These are phyloP conservation scores for Cosmopolites sordidus DNA, from an alignment of 2,888 invertebrate genomes.

Conservation along the genomic window DNA sequence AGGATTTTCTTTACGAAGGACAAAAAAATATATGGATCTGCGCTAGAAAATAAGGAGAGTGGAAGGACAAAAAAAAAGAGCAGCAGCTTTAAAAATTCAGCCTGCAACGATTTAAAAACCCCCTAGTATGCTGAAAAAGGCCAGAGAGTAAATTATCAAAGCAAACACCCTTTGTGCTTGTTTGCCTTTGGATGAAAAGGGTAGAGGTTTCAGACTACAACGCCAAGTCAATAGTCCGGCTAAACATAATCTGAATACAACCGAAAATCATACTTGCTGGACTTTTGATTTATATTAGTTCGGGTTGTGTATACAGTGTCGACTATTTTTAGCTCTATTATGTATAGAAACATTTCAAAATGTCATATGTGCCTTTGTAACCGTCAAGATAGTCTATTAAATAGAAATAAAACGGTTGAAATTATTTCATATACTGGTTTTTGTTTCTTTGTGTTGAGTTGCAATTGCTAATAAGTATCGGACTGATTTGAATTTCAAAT, in stretches of 20 bases:
- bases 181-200: slow-evolving; percentile 22
- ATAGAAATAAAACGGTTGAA: no score
- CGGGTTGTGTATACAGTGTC: not conserved
- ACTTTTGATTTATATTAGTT: slow-evolving; percentile 5
- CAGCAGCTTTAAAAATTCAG: slow-evolving; percentile 21
- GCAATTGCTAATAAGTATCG: no score
- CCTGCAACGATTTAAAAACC: slow-evolving; percentile 20
- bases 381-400: no score
- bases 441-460: no score
- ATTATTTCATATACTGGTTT: no score
- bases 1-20: no score
- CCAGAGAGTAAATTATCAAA: slow-evolving; percentile 20
- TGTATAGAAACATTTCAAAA: no score
- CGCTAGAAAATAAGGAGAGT: not conserved
- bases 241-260: slow-evolving; percentile 13
- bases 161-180: slow-evolving; percentile 23
- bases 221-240: slow-evolving; percentile 21
- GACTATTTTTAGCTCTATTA: not conserved
- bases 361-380: no score
- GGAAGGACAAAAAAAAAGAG: slow-evolving; percentile 5
- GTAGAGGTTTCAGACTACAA: slow-evolving; percentile 15
- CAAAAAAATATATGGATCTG: not conserved
- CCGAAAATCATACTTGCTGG: slow-evolving; percentile 6
- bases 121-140: slow-evolving; percentile 19
- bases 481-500: no score